Evolutionary conservation across 2,888 invertebrate genomes (phyloP).

Genomic region (Trilocha varians): DNA sequence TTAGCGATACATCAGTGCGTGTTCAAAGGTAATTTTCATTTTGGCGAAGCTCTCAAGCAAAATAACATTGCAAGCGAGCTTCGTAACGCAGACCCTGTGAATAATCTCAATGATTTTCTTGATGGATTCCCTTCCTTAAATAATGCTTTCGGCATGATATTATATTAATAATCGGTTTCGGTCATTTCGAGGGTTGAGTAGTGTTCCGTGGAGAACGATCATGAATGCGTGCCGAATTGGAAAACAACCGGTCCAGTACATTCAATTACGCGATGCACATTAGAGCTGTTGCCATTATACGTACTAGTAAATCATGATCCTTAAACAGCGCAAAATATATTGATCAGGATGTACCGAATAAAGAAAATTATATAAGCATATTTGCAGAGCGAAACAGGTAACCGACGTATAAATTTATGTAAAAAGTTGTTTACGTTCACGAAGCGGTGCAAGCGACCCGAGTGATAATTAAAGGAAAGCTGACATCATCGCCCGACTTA

Average conservation of each 20-base stretch:
- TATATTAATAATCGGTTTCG: slow-evolving; percentile 53
- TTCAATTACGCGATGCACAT: slow-evolving; percentile 35
- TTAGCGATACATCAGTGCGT: neutral
- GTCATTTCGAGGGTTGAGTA: slow-evolving; percentile 31
- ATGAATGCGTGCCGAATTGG: slow-evolving; percentile 47
- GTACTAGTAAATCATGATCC: slow-evolving; percentile 23
- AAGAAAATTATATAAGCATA: slow-evolving; percentile 16
- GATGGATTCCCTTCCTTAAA: slow-evolving; percentile 50
- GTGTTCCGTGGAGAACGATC: slow-evolving; percentile 30
- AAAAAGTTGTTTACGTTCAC: slow-evolving; percentile 41
- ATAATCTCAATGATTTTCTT: slow-evolving; percentile 54
- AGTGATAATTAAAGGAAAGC: slow-evolving; percentile 51
- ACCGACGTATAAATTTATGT: slow-evolving; percentile 24
- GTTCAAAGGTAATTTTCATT: slow-evolving; percentile 2
- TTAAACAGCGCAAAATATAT: slow-evolving; percentile 20
- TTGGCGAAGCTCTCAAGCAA: neutral
- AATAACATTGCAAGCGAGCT: slow-evolving; percentile 1
- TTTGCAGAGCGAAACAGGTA: slow-evolving; percentile 20
- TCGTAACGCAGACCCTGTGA: slow-evolving; percentile 11
- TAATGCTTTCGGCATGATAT: slow-evolving; percentile 42
- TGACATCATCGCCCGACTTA: slow-evolving; percentile 69
- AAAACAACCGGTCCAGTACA: slow-evolving; percentile 43
- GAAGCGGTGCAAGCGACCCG: slow-evolving; percentile 45
- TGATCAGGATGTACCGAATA: slow-evolving; percentile 20
- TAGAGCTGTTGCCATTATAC: slow-evolving; percentile 36